Conservation (phyloP, 2,797 vertebrate species). For the Hydrocynus forskahlii region DNA sequence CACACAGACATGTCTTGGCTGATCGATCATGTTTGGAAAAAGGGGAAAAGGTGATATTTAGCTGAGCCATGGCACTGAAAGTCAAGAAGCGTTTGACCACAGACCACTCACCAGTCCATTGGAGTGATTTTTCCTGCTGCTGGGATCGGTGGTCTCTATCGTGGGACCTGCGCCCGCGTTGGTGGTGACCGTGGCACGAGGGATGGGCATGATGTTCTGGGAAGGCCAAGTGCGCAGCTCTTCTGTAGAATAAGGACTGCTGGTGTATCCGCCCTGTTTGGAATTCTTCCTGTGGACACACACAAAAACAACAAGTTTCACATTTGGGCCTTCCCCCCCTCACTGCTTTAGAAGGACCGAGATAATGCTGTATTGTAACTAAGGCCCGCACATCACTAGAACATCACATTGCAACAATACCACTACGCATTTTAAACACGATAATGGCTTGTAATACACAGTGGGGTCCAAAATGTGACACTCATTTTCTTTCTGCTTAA, state of each 20-base stretch:
- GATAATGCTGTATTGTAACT: neutral
- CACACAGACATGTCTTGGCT: neutral
- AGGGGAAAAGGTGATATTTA: neutral
- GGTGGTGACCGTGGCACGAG: slow-evolving; percentile 67
- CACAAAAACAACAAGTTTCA: slow-evolving; percentile 10
- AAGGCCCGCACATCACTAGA: neutral
- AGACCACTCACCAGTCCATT: slow-evolving; percentile 74
- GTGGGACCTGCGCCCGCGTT: slow-evolving; percentile 5
- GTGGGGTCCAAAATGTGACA: too few species aligned
- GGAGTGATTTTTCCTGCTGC: slow-evolving; percentile 59
- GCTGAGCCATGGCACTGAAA: neutral
- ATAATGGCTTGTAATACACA: too few species aligned
- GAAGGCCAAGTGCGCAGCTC: slow-evolving; percentile 63
- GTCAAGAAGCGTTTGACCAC: neutral
- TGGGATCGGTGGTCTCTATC: slow-evolving; percentile 74
- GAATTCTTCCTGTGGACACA: slow-evolving; percentile 32
- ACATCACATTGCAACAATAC: neutral
- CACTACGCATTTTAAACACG: too few species aligned
- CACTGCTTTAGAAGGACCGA: neutral
- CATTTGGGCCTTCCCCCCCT: neutral
- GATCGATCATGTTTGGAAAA: neutral
- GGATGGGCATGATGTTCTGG: slow-evolving; percentile 65
- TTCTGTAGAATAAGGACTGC: slow-evolving; percentile 64
- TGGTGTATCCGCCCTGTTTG: slow-evolving; percentile 37
- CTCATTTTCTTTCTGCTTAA: too few species aligned